Base-by-base conservation (phyloP, 2,888 invertebrate species). In the Pollenia amentaria region DNA sequence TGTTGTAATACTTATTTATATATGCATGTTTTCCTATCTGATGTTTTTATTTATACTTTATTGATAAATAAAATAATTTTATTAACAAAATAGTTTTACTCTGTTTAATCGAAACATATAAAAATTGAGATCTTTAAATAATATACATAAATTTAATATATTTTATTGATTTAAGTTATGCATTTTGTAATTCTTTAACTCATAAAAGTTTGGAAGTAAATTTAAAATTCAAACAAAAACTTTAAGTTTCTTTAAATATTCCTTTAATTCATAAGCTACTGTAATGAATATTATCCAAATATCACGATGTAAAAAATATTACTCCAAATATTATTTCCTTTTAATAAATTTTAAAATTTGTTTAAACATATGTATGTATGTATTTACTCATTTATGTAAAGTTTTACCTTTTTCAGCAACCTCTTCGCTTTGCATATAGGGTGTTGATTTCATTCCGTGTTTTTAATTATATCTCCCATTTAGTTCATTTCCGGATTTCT, bases 401-500 rank as follows among this genome's bases (percentile, higher is more conserved):
- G 3, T 44, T 44, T 18, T 46, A 21, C 21, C 1, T 46, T 65
- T 14, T 21, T 14, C 16, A 21, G 21, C 65, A 46, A n/a, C 44
- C 9, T 51, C 51, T 29, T 6, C 29, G 6, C 0, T 29, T 29
- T 29, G 4, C 29, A 29, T 29, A 29, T 29, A 29, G 29, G 6
- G 29, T 0, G 29, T 29, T 29, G 6, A 29, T 29, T 29, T 29
- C 29, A 29, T 29, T 6, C 29, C 29, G 6, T 29, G 29, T 6
- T 29, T 29, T 29, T 29, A 29, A 29, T 29, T 29, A 29, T 29
- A 29, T 29, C 4, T 29, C 6, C 29, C 6, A 29, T 29, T 29
- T 29, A 29, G 29, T 70, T 87, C 88, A 90, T 85, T 90, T 90
- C 70, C 89, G 82, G 67, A 90, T 89, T 69, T 92, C 92, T 88